phyloP scores from a whole-genome alignment of 1,140 invertebrate genomes.

The Thereuonema tuberculata region DNA sequence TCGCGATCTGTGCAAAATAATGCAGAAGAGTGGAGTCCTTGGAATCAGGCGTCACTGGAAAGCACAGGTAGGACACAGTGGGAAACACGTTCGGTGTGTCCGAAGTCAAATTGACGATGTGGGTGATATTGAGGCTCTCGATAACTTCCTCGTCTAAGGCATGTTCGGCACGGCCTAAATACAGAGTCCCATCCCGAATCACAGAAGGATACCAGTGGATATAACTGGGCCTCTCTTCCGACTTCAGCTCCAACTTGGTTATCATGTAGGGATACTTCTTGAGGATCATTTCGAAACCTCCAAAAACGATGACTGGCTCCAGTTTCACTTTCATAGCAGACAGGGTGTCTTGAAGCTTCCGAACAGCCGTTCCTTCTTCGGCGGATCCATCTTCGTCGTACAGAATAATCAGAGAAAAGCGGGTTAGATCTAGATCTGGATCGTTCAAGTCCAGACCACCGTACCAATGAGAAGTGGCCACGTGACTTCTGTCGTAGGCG shows the following conservation, averaged over 20 bases:
- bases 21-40: background rate
- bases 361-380: slow-evolving; percentile 13
- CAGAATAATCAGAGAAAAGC: slow-evolving; percentile 22
- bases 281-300: slow-evolving; percentile 21
- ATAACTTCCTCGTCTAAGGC: slow-evolving; percentile 21
- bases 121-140: slow-evolving; percentile 21
- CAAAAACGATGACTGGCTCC: slow-evolving; percentile 22
- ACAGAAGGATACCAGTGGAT: slow-evolving; percentile 25
- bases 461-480: slow-evolving; percentile 24
- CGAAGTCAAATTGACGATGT: slow-evolving; percentile 22
- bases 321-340: slow-evolving; percentile 15
- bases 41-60: slow-evolving; percentile 20
- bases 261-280: slow-evolving; percentile 21
- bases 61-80: slow-evolving; percentile 22
- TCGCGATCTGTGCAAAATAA: slow-evolving; percentile 17
- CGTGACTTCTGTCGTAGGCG: slow-evolving; percentile 17
- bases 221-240: slow-evolving; percentile 14
- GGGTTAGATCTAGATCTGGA: slow-evolving; percentile 6
- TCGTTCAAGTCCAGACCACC: slow-evolving; percentile 18
- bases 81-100: slow-evolving; percentile 22
- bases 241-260: slow-evolving; percentile 13
- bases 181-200: slow-evolving; percentile 21
- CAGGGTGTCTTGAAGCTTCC: slow-evolving; percentile 16
- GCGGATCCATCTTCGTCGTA: slow-evolving; percentile 20
- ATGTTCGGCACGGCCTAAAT: slow-evolving; percentile 25